Conservation (phyloP, 2,797 vertebrate genomes). For the Acipenser transmontanus region DNA sequence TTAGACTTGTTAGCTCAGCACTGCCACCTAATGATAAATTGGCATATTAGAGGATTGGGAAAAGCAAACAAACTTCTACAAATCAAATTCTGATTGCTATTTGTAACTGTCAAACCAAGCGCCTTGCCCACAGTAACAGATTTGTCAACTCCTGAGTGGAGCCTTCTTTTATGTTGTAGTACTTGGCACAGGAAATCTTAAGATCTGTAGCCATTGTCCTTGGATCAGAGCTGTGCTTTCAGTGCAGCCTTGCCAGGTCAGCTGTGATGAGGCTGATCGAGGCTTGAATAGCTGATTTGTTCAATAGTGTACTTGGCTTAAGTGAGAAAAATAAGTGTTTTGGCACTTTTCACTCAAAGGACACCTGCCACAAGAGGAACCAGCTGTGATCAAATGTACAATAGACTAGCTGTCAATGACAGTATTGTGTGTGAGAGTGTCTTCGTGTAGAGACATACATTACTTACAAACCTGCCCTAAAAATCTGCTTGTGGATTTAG, state of each 20-base stretch:
- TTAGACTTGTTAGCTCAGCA: slow-evolving; percentile 5
- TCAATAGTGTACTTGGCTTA: not conserved
- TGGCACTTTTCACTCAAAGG: not conserved
- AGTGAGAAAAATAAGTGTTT: not conserved
- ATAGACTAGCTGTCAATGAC: not conserved
- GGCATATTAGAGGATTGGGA: slow-evolving; percentile 10
- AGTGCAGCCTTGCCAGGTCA: not conserved
- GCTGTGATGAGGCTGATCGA: not conserved
- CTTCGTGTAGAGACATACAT: not conserved
- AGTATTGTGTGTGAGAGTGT: not conserved
- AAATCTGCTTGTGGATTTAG: not conserved
- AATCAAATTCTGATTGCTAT: not conserved
- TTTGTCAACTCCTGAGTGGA: not conserved
- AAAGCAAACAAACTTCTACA: slow-evolving; percentile 2
- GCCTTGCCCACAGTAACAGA: not conserved
- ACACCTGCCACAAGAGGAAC: slow-evolving; percentile 1
- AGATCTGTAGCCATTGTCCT: not conserved
- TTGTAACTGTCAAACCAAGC: not conserved
- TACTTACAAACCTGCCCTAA: not conserved
- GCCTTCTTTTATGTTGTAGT: too few relatives aligned
- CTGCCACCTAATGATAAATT: slow-evolving; percentile 11
- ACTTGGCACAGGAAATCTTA: too few relatives aligned
- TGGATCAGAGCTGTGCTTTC: not conserved
- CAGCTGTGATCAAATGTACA: not conserved
- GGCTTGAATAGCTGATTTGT: not conserved